phyloP scores from a whole-genome alignment of 2,113 vertebrate species.

The Prochilodus magdalenae region DNA sequence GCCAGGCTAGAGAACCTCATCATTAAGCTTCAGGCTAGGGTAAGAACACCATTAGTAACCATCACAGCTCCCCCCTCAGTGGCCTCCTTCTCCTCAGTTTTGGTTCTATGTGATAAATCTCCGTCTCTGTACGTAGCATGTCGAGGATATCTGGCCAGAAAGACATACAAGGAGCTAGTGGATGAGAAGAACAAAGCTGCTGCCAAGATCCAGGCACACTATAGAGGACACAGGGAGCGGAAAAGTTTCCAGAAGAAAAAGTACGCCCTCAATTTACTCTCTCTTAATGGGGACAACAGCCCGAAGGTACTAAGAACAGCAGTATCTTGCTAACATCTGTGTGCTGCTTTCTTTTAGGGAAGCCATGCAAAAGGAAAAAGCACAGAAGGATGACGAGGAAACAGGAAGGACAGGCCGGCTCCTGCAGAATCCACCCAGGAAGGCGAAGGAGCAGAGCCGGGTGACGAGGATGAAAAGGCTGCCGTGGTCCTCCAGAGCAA shows the following conservation, averaged over 20 bases:
- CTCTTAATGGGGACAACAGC: constrained; percentile 11
- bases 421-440: constrained; percentile 9
- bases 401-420: constrained; percentile 55
- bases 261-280: constrained; percentile 63
- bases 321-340: background rate
- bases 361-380: constrained; percentile 67
- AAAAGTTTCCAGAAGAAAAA: constrained; percentile 83
- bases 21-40: constrained; percentile 79
- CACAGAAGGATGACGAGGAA: constrained; percentile 46
- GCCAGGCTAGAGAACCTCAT: constrained; percentile 75
- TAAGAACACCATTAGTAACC: constrained; percentile 58
- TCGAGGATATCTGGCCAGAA: constrained; percentile 85
- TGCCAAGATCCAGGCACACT: constrained; percentile 83
- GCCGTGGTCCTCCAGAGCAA: constrained; percentile 80
- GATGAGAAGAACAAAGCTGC: constrained; percentile 82
- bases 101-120: background rate
- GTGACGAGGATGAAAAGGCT: constrained; percentile 73
- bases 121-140: constrained; percentile 75
- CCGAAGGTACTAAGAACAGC: background rate
- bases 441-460: constrained; percentile 35
- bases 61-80: too few species aligned
- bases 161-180: constrained; percentile 77
- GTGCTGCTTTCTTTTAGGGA: constrained; percentile 72
- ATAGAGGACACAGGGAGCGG: constrained; percentile 84
- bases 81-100: background rate